Percentiles rank a stretch among this genome's conserved stretches.
These are phyloP conservation scores for Sebastes hubbsi DNA, from an alignment of 2,797 vertebrate genomes.

Conservation along the genomic window DNA sequence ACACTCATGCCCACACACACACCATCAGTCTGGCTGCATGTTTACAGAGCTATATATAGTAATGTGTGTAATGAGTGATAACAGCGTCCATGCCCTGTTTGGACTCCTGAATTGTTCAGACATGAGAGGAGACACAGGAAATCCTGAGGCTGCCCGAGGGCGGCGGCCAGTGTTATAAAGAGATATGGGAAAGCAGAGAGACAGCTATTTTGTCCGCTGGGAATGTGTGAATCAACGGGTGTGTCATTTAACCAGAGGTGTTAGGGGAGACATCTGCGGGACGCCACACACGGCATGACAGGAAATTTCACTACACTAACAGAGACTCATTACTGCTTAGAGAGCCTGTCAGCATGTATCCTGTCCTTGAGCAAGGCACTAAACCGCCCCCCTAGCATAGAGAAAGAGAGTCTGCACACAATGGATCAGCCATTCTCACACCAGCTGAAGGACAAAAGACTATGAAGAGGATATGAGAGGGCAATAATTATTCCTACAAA, in stretches of 20 bases:
- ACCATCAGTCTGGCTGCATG: conserved; percentile 50
- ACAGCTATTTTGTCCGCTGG: conserved; percentile 6
- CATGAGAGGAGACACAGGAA: conserved; percentile 71
- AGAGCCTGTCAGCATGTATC: neutral
- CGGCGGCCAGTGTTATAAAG: conserved; percentile 33
- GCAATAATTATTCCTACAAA: conserved; percentile 48
- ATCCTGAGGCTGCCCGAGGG: conserved; percentile 62
- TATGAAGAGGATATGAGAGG: conserved; percentile 44
- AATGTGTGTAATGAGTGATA: conserved; percentile 54
- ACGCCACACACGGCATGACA: neutral
- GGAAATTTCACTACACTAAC: neutral
- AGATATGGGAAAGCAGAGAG: conserved; percentile 34
- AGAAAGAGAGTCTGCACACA: conserved; percentile 3
- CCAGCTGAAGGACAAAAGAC: conserved; percentile 30
- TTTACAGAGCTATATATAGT: conserved; percentile 73
- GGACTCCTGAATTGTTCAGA: conserved; percentile 51
- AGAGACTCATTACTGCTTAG: neutral
- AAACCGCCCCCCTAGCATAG: neutral
- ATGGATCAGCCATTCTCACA: conserved; percentile 11
- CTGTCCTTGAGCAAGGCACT: neutral
- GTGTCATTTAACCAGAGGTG: conserved; percentile 22
- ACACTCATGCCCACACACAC: conserved; percentile 41
- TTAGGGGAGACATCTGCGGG: neutral
- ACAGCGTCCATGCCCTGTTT: conserved; percentile 52
- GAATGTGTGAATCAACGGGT: conserved; percentile 49